These are phyloP conservation scores for Tetragnatha montana DNA, from an alignment of 2,888 invertebrate genomes.

Conservation along the genomic window DNA sequence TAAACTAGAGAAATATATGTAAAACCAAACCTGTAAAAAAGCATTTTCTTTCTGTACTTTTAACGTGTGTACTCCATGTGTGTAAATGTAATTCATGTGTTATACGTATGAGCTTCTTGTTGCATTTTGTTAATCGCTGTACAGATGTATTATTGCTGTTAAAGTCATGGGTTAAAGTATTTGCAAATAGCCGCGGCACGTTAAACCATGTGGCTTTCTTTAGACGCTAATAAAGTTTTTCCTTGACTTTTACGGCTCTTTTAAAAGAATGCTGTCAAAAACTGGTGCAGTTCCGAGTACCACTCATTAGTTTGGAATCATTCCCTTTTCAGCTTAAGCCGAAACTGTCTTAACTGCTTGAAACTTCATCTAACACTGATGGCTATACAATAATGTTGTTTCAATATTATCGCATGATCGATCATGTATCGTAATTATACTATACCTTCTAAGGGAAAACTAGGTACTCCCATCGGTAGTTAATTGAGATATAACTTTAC, in stretches of 20 bases:
- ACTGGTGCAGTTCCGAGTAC: neutral
- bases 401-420: neutral
- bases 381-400: neutral
- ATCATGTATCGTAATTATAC: no score
- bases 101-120: constrained; percentile 59
- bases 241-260: constrained; percentile 44
- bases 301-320: neutral
- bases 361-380: neutral
- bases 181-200: constrained; percentile 36
- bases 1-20: constrained; percentile 59
- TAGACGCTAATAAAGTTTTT: constrained; percentile 57
- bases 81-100: constrained; percentile 44
- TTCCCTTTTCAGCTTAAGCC: neutral
- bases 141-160: constrained; percentile 62
- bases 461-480: neutral
- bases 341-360: neutral
- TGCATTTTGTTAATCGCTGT: constrained; percentile 59
- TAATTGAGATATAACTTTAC: no score
- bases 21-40: constrained; percentile 49
- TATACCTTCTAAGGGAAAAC: neutral
- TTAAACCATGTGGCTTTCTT: constrained; percentile 30
- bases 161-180: constrained; percentile 41
- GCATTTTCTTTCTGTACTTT: constrained; percentile 58
- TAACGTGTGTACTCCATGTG: constrained; percentile 52
- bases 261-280: neutral